A percentile compares a stretch with the other conserved stretches of the same genome.
Conservation (phyloP, 2,797 vertebrate species). For the Crax fasciolata region DNA sequence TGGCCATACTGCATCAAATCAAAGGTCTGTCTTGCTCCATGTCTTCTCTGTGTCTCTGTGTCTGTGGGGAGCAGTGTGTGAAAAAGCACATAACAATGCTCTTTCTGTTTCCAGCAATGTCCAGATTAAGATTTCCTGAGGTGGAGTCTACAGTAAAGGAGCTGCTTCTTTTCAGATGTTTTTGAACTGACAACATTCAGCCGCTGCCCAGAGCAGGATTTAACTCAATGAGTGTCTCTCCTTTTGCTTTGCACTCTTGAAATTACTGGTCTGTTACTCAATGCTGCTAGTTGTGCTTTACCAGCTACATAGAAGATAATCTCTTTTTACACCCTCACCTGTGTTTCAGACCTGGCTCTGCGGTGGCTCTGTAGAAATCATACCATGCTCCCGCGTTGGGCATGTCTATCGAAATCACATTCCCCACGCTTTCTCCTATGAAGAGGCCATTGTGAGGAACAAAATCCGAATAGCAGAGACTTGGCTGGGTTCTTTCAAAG, state of each 20-base stretch:
- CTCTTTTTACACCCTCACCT: background rate
- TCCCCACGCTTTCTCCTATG: conserved; percentile 71
- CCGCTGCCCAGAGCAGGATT: background rate
- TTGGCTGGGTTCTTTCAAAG: conserved; percentile 90
- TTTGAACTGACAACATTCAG: background rate
- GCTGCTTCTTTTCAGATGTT: background rate
- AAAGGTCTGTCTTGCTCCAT: background rate
- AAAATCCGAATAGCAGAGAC: conserved; percentile 90
- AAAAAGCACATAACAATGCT: background rate
- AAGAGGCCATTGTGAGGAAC: conserved; percentile 84
- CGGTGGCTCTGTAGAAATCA: conserved; percentile 91
- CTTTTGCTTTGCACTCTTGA: background rate
- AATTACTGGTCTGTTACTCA: background rate
- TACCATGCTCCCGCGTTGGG: conserved; percentile 91
- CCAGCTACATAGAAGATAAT: background rate
- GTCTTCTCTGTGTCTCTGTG: background rate
- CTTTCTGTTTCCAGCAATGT: background rate
- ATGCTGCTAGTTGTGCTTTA: background rate
- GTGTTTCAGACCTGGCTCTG: conserved; percentile 91
- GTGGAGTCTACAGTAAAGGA: background rate
- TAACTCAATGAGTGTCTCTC: background rate
- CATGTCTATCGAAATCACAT: conserved; percentile 81
- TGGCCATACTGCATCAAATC: background rate
- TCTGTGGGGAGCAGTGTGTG: background rate
- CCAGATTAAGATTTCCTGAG: background rate